Conservation (phyloP, 2,113 vertebrate genomes). For the Atherinomorus stipes region DNA sequence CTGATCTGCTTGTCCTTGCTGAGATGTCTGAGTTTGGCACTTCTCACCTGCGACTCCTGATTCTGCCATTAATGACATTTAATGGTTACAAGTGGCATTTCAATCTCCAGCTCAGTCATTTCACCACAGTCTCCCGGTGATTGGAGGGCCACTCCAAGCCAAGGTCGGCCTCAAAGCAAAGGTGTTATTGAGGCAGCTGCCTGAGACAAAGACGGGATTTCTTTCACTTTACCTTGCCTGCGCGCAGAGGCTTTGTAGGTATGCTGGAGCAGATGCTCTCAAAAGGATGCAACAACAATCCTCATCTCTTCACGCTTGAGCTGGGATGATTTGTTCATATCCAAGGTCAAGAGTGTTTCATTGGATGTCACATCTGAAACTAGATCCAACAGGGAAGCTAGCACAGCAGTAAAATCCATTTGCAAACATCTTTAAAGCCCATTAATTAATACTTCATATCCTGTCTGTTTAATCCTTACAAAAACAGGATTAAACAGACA, state of each 20-base stretch:
- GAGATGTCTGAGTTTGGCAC: neutral
- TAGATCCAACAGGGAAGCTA: neutral
- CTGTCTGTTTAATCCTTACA: no score
- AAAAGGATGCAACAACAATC: neutral
- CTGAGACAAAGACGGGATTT: neutral
- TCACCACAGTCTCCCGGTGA: neutral
- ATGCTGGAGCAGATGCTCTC: neutral
- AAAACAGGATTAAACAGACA: no score
- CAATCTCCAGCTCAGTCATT: neutral
- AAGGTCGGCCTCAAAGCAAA: neutral
- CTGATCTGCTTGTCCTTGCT: neutral
- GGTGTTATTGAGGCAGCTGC: neutral
- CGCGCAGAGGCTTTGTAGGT: neutral
- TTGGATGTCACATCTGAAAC: neutral
- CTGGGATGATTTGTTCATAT: neutral
- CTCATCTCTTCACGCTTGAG: neutral
- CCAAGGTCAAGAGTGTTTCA: no score
- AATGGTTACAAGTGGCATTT: neutral
- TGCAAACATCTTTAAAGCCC: no score
- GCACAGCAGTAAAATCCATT: no score
- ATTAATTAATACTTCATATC: no score
- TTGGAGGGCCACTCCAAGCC: conserved; percentile 26
- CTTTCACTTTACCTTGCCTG: neutral
- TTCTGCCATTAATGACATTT: neutral
- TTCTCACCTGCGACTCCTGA: neutral